A percentile compares a stretch with the other conserved stretches of the same genome.
These are phyloP conservation scores for Pseudomyrmex sp. DNA, from an alignment of 1,140 invertebrate species.

Conservation along the genomic window DNA sequence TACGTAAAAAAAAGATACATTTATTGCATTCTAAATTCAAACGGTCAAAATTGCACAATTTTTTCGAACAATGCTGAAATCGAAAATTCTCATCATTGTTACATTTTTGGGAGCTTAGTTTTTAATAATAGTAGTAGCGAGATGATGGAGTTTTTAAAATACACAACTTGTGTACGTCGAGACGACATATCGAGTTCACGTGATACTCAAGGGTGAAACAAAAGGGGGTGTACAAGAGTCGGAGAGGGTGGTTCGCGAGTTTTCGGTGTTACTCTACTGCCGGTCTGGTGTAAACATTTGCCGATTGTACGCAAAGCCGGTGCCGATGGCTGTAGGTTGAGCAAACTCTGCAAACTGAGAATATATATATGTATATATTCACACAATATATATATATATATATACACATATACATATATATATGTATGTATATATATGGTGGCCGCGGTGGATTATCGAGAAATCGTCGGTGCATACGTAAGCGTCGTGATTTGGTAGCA, in stretches of 20 bases:
- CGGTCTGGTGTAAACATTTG: constrained; percentile 72
- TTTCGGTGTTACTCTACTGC: constrained; percentile 41
- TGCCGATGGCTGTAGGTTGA: constrained; percentile 67
- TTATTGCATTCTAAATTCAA: no score
- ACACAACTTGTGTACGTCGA: neutral
- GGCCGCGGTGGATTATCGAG: constrained; percentile 51
- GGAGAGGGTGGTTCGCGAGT: constrained; percentile 35
- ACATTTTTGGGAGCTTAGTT: no score
- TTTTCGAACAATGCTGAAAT: no score
- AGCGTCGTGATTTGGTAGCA: constrained; percentile 55
- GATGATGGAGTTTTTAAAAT: neutral
- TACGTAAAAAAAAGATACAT: no score
- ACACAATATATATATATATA: constrained; percentile 5
- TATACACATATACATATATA: no score
- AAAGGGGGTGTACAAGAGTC: constrained; percentile 37
- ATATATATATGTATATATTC: constrained; percentile 30
- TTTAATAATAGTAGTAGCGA: neutral
- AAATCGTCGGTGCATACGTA: constrained; percentile 57
- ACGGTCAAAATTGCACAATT: no score
- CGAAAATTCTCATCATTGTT: neutral
- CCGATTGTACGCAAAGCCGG: constrained; percentile 71
- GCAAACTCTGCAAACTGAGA: constrained; percentile 60
- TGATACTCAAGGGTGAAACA: constrained; percentile 31
- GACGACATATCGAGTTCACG: constrained; percentile 27
- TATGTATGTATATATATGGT: constrained; percentile 25